Percentiles rank a stretch among this genome's conserved stretches.
phyloP scores from a whole-genome alignment of 2,113 vertebrate species.

The Tachycineta bicolor region DNA sequence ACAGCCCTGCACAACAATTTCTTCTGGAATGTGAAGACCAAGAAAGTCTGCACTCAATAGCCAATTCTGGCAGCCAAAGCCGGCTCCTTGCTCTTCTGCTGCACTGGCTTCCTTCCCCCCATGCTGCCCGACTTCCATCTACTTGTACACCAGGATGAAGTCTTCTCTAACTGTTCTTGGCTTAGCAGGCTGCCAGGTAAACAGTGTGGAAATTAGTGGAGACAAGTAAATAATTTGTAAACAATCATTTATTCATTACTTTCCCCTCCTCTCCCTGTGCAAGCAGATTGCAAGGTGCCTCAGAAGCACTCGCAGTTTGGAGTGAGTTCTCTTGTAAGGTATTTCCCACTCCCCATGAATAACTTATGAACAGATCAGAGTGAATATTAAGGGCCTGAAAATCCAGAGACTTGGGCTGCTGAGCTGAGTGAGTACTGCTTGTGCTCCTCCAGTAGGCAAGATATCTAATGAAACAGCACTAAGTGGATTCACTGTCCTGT shows the following conservation, averaged over 20 bases:
- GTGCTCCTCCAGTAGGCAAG: neutral
- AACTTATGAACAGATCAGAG: slow-evolving; percentile 59
- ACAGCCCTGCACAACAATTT: neutral
- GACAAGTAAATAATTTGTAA: slow-evolving; percentile 70
- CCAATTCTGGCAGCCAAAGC: neutral
- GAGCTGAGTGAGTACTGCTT: neutral
- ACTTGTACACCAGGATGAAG: neutral
- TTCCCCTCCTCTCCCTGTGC: slow-evolving; percentile 40
- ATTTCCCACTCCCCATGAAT: slow-evolving; percentile 58
- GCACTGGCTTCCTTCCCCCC: neutral
- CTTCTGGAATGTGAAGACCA: neutral
- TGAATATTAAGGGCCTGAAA: slow-evolving; percentile 50
- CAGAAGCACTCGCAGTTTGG: slow-evolving; percentile 10
- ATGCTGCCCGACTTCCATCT: neutral
- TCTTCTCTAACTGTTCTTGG: slow-evolving; percentile 14
- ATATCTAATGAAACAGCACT: neutral
- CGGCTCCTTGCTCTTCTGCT: neutral
- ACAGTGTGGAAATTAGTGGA: slow-evolving; percentile 38
- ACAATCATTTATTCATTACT: slow-evolving; percentile 64
- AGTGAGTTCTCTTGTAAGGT: slow-evolving; percentile 34
- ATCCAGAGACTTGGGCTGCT: neutral
- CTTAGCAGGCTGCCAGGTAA: slow-evolving; percentile 45
- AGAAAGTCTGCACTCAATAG: neutral
- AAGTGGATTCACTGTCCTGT: neutral
- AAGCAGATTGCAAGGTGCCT: slow-evolving; percentile 44